Base-by-base conservation (phyloP, 2,797 vertebrate genomes). In the Lithobates sylvaticus region DNA sequence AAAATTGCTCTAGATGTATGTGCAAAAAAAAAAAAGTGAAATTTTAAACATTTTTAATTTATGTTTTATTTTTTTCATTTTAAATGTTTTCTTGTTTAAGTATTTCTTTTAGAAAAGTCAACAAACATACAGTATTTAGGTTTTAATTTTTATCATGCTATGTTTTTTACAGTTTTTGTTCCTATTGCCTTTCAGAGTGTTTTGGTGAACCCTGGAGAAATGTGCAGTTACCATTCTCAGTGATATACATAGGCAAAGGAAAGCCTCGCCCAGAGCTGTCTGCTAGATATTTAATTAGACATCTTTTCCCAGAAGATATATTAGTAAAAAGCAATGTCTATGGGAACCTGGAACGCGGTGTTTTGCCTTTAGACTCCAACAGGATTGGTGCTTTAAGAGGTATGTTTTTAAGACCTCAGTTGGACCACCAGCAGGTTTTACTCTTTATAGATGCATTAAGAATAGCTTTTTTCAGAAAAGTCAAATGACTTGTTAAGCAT, bases 361-460 rank as follows among this genome's bases (percentile, higher is more conserved):
- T 94, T 78, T 89, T 54, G 76, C 90, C 95, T 0, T 89, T 96
- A 81, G 92, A 95, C 78, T 73, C 84, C 88, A 95, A 95, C 83
- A 94, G 76, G 88, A 94, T 96, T 82, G 86, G 80, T 18, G 95
- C 95, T 78, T 91, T 97, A 23, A 91, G 91, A 94, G 95, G 95
- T 96, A 87, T 23, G 21, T 54, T 23, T 61, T 61, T 54, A 7
- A 1, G 21, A 21, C 18, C 2, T 61, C 21, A 2, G 21, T 23
- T 58, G 54, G 5, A 10, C 16, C 5, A 23, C 5, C 54, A 13
- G 12, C 13, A 15, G 15, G 3, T 54, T 18, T 54, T 16, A 54
- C 50, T 54, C 5, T 54, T 16, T 54, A 54, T 18, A 54, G 50
- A 54, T 36, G 18, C 27, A 26, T 47, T 13, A 27, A 47, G 23